A percentile compares a stretch with the other conserved stretches of the same genome.
These are phyloP conservation scores for Labeo calbasu DNA, from an alignment of 2,797 vertebrate species.

Conservation along the genomic window DNA sequence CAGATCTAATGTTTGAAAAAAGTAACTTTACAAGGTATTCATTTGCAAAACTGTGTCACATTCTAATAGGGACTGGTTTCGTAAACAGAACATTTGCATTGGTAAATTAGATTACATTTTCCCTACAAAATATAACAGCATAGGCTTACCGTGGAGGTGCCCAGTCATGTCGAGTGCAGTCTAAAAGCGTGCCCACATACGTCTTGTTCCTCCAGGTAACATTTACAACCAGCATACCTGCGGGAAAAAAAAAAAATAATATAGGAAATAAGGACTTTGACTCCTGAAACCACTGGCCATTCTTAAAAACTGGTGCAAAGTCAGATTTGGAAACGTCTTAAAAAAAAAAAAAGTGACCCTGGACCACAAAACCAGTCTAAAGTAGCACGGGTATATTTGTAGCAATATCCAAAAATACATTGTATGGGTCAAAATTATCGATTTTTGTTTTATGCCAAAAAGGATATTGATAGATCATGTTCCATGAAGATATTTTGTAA, in stretches of 20 bases:
- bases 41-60: background rate
- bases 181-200: conserved; percentile 94
- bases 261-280: conserved; percentile 16
- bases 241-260: conserved; percentile 39
- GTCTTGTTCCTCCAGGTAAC: conserved; percentile 99
- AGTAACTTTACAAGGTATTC: background rate
- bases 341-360: too few species aligned
- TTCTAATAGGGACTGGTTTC: background rate
- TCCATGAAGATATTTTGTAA: too few species aligned
- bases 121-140: background rate
- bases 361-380: too few species aligned
- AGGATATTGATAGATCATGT: too few species aligned
- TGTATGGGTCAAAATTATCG: too few species aligned
- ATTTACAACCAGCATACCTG: conserved; percentile 99
- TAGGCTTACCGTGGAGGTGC: conserved; percentile 90
- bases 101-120: background rate
- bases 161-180: conserved; percentile 98
- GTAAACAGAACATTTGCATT: too few species aligned
- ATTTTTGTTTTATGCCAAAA: too few species aligned
- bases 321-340: too few species aligned
- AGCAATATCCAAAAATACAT: too few species aligned
- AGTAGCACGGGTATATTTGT: too few species aligned
- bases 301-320: too few species aligned
- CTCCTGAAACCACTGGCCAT: background rate
- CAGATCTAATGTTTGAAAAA: background rate